These are phyloP conservation scores for Campylomormyrus numenius DNA, from an alignment of 2,113 vertebrate species.

Conservation along the genomic window DNA sequence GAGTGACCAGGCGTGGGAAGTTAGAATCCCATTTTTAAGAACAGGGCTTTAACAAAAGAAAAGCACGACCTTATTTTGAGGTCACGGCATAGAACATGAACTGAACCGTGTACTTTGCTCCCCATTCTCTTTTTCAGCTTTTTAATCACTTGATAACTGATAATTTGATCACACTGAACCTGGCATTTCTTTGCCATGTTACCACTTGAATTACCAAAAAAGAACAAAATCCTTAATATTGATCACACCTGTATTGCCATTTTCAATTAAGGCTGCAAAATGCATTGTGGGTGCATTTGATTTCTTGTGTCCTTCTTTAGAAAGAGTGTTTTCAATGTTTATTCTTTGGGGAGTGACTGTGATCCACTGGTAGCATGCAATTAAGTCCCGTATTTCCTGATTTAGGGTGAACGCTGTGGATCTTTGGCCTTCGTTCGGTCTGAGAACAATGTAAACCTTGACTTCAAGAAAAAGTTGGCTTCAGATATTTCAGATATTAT, in stretches of 20 bases:
- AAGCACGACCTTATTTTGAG: background rate
- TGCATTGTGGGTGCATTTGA: background rate
- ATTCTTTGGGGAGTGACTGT: background rate
- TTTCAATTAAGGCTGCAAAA: background rate
- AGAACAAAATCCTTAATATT: background rate
- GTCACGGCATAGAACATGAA: background rate
- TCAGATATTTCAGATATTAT: conserved; percentile 68
- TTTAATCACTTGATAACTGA: background rate
- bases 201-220: background rate
- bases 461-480: conserved; percentile 77
- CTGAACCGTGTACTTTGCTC: background rate
- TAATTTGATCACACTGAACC: background rate
- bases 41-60: background rate
- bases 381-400: background rate
- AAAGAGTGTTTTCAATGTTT: background rate
- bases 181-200: background rate
- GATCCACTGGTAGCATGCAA: background rate
- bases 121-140: background rate
- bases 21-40: background rate
- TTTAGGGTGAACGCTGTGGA: conserved; percentile 81
- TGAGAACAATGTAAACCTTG: conserved; percentile 66
- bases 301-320: background rate
- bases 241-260: background rate
- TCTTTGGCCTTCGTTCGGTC: conserved; percentile 87
- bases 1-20: background rate